Evolutionary conservation across 2,888 invertebrate genomes (phyloP), one percentile per base, ranked within the genome.

Genomic region (Spisula subtruncata): DNA sequence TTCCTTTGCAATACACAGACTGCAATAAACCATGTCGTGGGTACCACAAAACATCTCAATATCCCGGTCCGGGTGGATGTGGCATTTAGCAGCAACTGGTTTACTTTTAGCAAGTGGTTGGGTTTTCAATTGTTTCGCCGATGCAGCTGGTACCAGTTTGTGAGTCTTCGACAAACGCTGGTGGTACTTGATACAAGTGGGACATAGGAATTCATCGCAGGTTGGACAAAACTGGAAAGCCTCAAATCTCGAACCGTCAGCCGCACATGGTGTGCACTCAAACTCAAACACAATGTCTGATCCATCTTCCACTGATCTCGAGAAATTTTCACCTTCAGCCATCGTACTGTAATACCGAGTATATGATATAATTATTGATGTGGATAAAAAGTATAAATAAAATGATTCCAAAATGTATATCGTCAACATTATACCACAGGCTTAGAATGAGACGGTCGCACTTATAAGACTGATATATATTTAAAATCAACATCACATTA

Each of bases 31-130:
- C 60, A 83, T 83, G 14, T 83, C 83, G 46, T 83, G 66, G 2
- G 56, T 20, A 16, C 54, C 66, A 83, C 83, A 83, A 20, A 66
- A 83, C 56, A 83, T 83, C 35, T 83, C 83, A 41, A 83, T 66
- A n/a, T 41, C 6, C 0, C 66, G 32, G 25, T 83, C 60, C 20
- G 83, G 60, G 60, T 83, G 83, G 25, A 35, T 35, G 12, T 25
- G 66, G 20, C 83, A 83, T 83, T 83, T 83, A 35, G 83, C 25
- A 29, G 12, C 51, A n/a, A 5, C 41, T 10, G 60, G 41, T 60
- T 54, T 35, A 56, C 20, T 41, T 56, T 56, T 14, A 5, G n/a
- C 18, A 5, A 20, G 16, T 56, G 18, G 18, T 14, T 20, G 56
- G 35, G 10, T n/a, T 5, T n/a, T 29, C 16, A 6, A 8, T 25